Percentiles rank a stretch among this genome's conserved stretches.
phyloP scores from a whole-genome alignment of 2,113 vertebrate genomes.

The Alectura lathami region DNA sequence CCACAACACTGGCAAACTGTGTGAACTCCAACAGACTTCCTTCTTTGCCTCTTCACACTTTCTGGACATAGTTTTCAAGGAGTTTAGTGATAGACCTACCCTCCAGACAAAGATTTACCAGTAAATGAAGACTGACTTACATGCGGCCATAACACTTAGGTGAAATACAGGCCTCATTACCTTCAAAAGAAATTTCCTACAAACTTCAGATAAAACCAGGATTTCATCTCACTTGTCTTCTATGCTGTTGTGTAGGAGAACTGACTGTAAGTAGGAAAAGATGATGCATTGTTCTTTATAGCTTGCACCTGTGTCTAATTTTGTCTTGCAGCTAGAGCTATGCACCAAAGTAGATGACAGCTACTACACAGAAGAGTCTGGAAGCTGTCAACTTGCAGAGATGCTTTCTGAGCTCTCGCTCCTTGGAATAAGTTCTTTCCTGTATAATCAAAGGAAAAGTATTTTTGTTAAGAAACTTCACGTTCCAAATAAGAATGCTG shows the following conservation, averaged over 20 bases:
- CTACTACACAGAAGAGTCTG: constrained; percentile 44
- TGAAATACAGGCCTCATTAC: not conserved
- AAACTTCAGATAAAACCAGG: not conserved
- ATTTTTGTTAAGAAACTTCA: constrained; percentile 50
- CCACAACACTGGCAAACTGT: not conserved
- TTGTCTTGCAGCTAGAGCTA: constrained; percentile 34
- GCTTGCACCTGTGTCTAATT: constrained; percentile 51
- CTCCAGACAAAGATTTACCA: not conserved
- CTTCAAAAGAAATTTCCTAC: not conserved
- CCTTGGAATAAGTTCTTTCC: constrained; percentile 1
- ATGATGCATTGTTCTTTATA: constrained; percentile 22
- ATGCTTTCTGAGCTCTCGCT: constrained; percentile 6
- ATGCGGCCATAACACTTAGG: not conserved
- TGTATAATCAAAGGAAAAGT: constrained; percentile 39
- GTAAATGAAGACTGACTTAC: not conserved
- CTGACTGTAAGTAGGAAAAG: not conserved
- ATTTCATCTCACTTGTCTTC: not conserved
- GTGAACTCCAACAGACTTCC: not conserved
- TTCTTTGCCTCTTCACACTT: not conserved
- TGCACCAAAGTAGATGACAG: constrained; percentile 29
- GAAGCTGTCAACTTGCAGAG: constrained; percentile 29
- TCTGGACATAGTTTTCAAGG: not conserved
- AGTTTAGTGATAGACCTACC: not conserved
- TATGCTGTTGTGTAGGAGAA: not conserved
- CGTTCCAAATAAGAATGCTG: not conserved